Evolutionary conservation across 2,797 vertebrate species (phyloP).

Genomic region (Lithobates sylvaticus): DNA sequence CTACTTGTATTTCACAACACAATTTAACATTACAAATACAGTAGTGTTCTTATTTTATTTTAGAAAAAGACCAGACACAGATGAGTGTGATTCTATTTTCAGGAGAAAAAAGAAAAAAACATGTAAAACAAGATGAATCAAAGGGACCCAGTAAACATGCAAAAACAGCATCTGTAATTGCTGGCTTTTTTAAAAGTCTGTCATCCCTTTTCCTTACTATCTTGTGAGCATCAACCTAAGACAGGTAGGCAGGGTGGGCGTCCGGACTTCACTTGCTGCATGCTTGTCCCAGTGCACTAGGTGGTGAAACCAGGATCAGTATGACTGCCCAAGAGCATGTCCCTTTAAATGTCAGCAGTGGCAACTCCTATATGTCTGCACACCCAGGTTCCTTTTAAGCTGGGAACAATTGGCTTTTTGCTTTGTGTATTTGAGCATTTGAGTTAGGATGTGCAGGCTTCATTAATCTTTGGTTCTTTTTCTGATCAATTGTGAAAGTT

Average conservation of each 20-base stretch:
- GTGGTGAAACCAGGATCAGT: not conserved
- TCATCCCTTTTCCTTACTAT: not conserved
- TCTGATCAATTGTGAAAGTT: slow-evolving; percentile 22
- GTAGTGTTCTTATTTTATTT: too few species aligned
- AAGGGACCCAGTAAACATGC: too few species aligned
- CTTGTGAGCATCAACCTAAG: not conserved
- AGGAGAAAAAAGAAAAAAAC: too few species aligned
- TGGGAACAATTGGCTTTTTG: not conserved
- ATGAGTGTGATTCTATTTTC: too few species aligned
- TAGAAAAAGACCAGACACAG: too few species aligned
- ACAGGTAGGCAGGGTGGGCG: not conserved
- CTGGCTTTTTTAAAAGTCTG: not conserved
- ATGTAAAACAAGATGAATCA: too few species aligned
- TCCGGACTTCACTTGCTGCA: too few species aligned
- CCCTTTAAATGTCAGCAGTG: not conserved
- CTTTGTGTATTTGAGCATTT: not conserved
- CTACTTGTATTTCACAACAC: too few species aligned
- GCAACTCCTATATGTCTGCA: not conserved
- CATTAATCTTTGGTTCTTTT: slow-evolving; percentile 23
- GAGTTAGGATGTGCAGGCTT: not conserved
- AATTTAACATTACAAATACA: too few species aligned
- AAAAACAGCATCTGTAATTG: too few species aligned
- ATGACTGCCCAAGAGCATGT: not conserved
- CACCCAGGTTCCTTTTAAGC: not conserved
- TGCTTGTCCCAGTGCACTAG: not conserved